Base-by-base conservation (phyloP, 2,113 vertebrate genomes). In the Dermatemys mawii region DNA sequence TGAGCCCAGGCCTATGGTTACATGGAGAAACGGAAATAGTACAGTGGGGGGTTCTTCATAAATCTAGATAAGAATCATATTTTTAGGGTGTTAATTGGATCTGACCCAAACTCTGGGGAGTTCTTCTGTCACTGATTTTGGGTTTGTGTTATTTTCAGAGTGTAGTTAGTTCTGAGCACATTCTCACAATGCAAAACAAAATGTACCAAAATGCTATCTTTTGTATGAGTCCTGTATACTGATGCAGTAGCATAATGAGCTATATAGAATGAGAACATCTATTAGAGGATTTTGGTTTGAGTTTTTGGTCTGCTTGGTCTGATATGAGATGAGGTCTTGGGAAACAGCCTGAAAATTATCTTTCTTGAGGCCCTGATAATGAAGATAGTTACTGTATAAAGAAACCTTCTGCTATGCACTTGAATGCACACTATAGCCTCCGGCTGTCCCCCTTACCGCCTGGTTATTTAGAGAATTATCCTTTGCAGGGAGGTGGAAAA, bases 391-490 rank as follows among this genome's bases (percentile, higher is more conserved):
- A 54, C 26, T 49, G 8, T 53, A 75, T 19, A 93, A 93, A 91
- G 73, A 83, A 93, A 90, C 32, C 17, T 29, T 5, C 49, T 86
- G 78, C 44, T 93, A 89, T 16, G 55, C 54, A 85, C 24, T 87
- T 84, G 92, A 93, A 80, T 78, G 49, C 32, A 17, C 17, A 81
- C 90, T 12, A 41, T 88, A 48, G 78, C 84, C 50, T 95, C 80
- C 75, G 81, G 51, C 88, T 93, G 54, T 60, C 85, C 89, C 38
- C 85, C 70, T 73, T 44, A 32, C 12, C 85, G 63, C 16, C 8
- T 67, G 46, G 19, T 87, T 92, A 80, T 82, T 93, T 93, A 84
- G 78, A 67, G 81, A 92, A 87, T 87, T 94, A 57, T 90, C 88
- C 95, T 89, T 79, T 86, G 44, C 48, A 48, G 1, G 0, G 19